Conservation (phyloP, 2,888 invertebrate species). For the Rosalia funebris region DNA sequence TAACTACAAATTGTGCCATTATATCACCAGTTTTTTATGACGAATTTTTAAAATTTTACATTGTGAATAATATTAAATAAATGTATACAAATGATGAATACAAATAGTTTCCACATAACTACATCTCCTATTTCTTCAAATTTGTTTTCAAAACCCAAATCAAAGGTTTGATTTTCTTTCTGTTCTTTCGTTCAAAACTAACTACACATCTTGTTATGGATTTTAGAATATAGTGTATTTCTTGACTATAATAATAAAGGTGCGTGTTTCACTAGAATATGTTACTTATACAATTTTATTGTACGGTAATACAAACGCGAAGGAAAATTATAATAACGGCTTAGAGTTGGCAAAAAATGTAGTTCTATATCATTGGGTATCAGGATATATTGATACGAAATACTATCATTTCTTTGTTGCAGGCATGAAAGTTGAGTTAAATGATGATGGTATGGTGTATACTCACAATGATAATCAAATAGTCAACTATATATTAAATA, state of each 20-base stretch:
- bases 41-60: slow-evolving; percentile 29
- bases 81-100: too few species aligned
- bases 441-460: too few species aligned
- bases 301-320: neutral
- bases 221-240: neutral
- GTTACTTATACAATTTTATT: neutral
- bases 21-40: slow-evolving; percentile 46
- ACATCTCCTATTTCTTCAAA: neutral
- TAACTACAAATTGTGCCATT: slow-evolving; percentile 47
- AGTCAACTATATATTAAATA: too few species aligned
- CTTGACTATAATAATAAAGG: neutral
- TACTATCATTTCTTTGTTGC: too few species aligned
- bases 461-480: too few species aligned
- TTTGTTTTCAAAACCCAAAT: too few species aligned
- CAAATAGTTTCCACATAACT: neutral
- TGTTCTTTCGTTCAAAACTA: neutral
- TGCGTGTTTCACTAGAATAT: slow-evolving; percentile 13
- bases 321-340: neutral
- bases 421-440: too few species aligned
- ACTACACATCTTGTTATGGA: neutral
- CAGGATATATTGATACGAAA: too few species aligned
- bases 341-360: too few species aligned
- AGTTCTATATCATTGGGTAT: too few species aligned
- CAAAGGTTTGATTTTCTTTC: too few species aligned
- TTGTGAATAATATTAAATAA: slow-evolving; percentile 12